Base-by-base conservation (phyloP, 2,113 vertebrate species). In the Synodontis membranacea region DNA sequence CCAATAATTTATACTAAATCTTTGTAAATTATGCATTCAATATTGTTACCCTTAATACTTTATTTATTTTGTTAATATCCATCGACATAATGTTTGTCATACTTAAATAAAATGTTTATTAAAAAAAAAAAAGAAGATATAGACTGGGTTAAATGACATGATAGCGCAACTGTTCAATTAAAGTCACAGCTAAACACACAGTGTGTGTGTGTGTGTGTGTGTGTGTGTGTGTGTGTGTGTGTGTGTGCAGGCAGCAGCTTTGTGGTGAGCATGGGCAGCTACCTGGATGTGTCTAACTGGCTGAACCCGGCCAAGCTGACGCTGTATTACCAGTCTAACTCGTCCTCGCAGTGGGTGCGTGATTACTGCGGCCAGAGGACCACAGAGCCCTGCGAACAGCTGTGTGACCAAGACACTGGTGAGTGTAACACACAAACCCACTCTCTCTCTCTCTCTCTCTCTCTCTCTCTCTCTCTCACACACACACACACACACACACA, bases 261-360 rank as follows among this genome's bases (percentile, higher is more conserved):
- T 17, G 98, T 99, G 83, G 97, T 99, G 90, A 98, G 97, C 0
- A 97, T 97, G 93, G 98, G 97, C 66, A 99, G 98, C 92, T 98
- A 96, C 93, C 90, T 99, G 94, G 98, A 99, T 86, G 96, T 98
- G 80, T 99, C 98, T 0, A 98, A 99, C 91, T 99, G 98, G 98
- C 91, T 99, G 34, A 99, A 99, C 91, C 98, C 98, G 0, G 97
- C 98, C 87, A 98, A 98, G 91, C 94, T 99, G 52, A 97, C 96
- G 28, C 93, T 99, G 37, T 99, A 97, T 93, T 98, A 98, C 85
- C 98, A 99, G 92, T 97, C 96, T 91, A 99, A 99, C 44, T 95
- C 97, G 23, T 97, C 97, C 0, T 97, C 96, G 0, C 97, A 98
- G 1, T 99, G 98, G 98, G 94, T 98, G 86, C 94, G 94, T 85